phyloP scores from a whole-genome alignment of 2,797 vertebrate species.

The Arvicola amphibius region DNA sequence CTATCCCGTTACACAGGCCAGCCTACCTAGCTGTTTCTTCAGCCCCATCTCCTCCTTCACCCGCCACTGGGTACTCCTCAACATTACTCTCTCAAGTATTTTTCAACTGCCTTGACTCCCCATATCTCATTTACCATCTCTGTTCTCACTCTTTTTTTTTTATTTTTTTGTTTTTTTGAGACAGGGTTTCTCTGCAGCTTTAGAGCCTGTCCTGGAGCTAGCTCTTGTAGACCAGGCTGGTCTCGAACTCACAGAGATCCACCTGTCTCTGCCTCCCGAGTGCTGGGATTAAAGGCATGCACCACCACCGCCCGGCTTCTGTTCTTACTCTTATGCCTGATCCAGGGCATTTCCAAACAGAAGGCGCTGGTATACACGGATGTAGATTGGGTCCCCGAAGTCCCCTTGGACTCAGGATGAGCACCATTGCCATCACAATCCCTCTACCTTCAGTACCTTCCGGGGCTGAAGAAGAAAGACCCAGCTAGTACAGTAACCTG shows the following conservation, averaged over 20 bases:
- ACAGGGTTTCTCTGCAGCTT: too few relatives aligned
- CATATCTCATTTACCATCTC: neutral
- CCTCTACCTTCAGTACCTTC: neutral
- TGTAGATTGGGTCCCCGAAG: neutral
- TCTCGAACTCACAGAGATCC: too few relatives aligned
- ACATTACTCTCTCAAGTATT: neutral
- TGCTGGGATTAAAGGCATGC: too few relatives aligned
- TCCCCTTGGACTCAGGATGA: neutral
- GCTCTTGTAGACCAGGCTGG: too few relatives aligned
- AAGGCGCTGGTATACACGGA: too few relatives aligned
- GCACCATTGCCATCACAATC: too few relatives aligned
- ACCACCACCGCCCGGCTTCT: too few relatives aligned
- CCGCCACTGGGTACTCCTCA: neutral
- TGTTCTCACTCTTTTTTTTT: neutral
- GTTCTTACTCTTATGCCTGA: neutral
- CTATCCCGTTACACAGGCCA: neutral
- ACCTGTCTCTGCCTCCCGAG: too few relatives aligned
- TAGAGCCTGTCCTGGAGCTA: too few relatives aligned
- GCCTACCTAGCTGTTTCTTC: neutral
- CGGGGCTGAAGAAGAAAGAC: neutral
- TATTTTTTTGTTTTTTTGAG: too few relatives aligned
- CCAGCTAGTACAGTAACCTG: neutral
- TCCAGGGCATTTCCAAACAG: neutral
- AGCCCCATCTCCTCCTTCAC: too few relatives aligned
- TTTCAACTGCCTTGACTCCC: neutral